Evolutionary conservation across 2,113 vertebrate genomes (phyloP).

Genomic region (Syrrhaptes paradoxus): DNA sequence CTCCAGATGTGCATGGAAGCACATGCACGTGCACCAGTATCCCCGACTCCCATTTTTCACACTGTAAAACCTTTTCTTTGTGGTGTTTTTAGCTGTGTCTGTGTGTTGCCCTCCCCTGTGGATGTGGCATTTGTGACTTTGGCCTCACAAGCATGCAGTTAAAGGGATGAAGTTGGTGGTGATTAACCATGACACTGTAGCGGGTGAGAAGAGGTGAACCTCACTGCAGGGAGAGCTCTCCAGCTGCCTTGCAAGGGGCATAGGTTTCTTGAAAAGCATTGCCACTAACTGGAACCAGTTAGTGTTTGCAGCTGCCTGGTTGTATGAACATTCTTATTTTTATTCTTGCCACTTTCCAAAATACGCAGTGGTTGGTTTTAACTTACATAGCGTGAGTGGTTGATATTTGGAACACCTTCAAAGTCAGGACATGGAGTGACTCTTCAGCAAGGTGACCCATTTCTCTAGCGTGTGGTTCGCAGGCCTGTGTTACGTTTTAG

Average conservation of each 20-base stretch:
- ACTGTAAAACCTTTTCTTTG: background rate
- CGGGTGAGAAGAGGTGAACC: conserved; percentile 14
- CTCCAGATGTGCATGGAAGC: background rate
- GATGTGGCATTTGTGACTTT: background rate
- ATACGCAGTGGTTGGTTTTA: background rate
- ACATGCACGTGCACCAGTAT: rapidly evolving
- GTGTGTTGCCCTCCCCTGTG: background rate
- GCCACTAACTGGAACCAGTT: background rate
- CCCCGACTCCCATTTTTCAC: rapidly evolving
- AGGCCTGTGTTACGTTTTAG: background rate
- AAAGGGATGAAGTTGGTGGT: background rate
- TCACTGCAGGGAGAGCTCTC: background rate
- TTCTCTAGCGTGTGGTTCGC: background rate
- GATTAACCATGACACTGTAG: background rate
- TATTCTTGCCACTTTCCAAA: conserved; percentile 4
- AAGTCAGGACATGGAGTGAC: background rate
- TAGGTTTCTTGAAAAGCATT: background rate
- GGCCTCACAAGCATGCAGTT: background rate
- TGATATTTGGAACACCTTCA: conserved; percentile 13
- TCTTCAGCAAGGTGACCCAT: background rate
- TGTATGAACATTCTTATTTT: background rate
- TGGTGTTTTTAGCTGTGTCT: background rate
- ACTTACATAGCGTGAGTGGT: background rate
- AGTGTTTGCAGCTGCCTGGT: background rate
- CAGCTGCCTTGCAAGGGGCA: background rate